phyloP scores from a whole-genome alignment of 2,797 vertebrate species.

The Microctenopoma lineatum region DNA sequence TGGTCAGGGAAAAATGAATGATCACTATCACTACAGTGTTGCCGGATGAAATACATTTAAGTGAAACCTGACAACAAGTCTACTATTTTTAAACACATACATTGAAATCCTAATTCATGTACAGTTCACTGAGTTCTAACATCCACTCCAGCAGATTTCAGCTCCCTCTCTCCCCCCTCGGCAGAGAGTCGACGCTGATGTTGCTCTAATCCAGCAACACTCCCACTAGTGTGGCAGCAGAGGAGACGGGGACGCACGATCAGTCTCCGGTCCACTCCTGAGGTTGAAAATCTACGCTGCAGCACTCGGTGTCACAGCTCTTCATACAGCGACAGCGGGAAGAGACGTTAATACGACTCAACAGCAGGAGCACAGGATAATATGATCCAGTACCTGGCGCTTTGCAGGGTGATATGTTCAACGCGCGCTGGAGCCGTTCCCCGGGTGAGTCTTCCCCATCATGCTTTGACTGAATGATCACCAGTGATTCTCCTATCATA shows the following conservation, averaged over 20 bases:
- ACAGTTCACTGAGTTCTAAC: not conserved
- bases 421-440: not conserved
- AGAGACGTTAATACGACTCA: not conserved
- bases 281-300: slow-evolving; percentile 13
- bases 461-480: slow-evolving; percentile 1
- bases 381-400: slow-evolving; percentile 1
- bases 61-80: not conserved
- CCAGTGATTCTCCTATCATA: not conserved
- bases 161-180: slow-evolving; percentile 27
- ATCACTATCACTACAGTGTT: not conserved
- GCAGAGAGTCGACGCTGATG: slow-evolving; percentile 27
- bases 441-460: slow-evolving; percentile 44
- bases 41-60: fast-evolving
- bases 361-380: not conserved
- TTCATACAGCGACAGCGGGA: not conserved
- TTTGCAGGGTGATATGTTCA: slow-evolving; percentile 3
- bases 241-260: slow-evolving; percentile 5
- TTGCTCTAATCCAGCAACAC: slow-evolving; percentile 58
- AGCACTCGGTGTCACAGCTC: slow-evolving; percentile 4
- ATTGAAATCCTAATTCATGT: not conserved
- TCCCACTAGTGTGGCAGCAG: slow-evolving; percentile 48
- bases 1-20: slow-evolving; percentile 4
- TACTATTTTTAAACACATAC: not conserved
- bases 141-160: slow-evolving; percentile 18
- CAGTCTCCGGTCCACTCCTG: slow-evolving; percentile 27